phyloP scores from a whole-genome alignment of 2,797 vertebrate species.

The Phyllotis vaccarum region DNA sequence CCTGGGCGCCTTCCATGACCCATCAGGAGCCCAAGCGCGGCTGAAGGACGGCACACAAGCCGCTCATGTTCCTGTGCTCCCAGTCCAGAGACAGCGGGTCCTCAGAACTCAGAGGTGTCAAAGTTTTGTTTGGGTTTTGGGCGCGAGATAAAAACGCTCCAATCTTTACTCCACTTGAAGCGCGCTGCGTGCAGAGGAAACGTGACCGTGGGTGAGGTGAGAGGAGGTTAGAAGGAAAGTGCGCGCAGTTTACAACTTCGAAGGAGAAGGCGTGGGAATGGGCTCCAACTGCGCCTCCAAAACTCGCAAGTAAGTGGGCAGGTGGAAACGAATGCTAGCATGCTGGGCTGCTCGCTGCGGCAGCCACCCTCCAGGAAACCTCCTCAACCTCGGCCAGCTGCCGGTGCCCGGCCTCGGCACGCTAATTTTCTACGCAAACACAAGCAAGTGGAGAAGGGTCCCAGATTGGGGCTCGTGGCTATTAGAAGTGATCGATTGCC shows the following conservation, averaged over 20 bases:
- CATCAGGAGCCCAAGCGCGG: neutral
- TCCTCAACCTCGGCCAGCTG: neutral
- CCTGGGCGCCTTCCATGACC: conserved; percentile 19
- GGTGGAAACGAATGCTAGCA: conserved; percentile 58
- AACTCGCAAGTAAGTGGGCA: conserved; percentile 68
- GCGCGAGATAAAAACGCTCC: neutral
- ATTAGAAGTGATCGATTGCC: conserved; percentile 3
- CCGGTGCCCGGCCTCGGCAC: neutral
- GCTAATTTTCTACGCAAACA: neutral
- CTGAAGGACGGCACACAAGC: neutral
- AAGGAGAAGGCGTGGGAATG: neutral
- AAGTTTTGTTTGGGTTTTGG: conserved; percentile 74
- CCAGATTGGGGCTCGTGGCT: neutral
- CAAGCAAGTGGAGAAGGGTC: neutral
- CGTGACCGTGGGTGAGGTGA: neutral
- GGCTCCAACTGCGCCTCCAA: neutral
- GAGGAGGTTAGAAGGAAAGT: neutral
- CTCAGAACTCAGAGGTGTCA: conserved; percentile 58
- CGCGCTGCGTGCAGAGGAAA: conserved; percentile 25
- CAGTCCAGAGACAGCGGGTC: neutral
- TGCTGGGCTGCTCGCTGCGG: neutral
- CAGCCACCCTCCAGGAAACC: conserved; percentile 34
- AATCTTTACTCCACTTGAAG: conserved; percentile 17
- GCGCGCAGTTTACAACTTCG: neutral
- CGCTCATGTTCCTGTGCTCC: neutral